Percentiles rank a stretch among this genome's conserved stretches.
Conservation (phyloP, 2,113 vertebrate genomes). For the Chauna torquata region DNA sequence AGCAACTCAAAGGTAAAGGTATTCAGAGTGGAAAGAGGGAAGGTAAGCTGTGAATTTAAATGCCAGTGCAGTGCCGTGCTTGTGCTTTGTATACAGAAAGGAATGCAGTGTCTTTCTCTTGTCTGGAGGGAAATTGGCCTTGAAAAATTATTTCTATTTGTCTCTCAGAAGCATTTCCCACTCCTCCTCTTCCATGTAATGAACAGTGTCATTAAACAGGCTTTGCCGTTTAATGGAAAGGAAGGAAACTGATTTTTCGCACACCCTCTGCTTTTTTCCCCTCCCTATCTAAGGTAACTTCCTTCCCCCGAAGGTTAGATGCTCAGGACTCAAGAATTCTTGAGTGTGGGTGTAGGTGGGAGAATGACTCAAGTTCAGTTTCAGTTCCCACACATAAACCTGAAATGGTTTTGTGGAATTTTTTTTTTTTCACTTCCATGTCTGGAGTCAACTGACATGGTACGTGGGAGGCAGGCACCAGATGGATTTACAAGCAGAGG, state of each 20-base stretch:
- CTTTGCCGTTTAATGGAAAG: background rate
- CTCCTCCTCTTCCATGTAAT: background rate
- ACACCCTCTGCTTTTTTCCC: background rate
- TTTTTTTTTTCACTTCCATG: background rate
- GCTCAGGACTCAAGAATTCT: background rate
- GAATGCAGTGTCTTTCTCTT: background rate
- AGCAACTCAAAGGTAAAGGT: background rate
- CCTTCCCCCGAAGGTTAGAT: background rate
- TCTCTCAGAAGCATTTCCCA: background rate
- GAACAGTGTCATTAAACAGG: background rate
- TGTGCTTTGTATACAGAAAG: background rate
- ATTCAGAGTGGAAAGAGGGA: background rate
- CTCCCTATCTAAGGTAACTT: background rate
- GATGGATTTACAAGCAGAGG: background rate
- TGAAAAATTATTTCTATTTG: background rate
- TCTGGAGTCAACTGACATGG: background rate
- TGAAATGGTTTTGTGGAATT: background rate
- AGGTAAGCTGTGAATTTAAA: background rate
- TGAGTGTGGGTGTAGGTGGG: background rate
- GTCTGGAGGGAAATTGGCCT: background rate
- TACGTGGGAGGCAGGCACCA: background rate
- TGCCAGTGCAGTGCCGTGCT: background rate
- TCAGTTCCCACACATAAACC: background rate
- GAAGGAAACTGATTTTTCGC: background rate
- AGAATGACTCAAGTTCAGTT: accelerated